phyloP scores from a whole-genome alignment of 2,113 vertebrate genomes.

The Sitta europaea region DNA sequence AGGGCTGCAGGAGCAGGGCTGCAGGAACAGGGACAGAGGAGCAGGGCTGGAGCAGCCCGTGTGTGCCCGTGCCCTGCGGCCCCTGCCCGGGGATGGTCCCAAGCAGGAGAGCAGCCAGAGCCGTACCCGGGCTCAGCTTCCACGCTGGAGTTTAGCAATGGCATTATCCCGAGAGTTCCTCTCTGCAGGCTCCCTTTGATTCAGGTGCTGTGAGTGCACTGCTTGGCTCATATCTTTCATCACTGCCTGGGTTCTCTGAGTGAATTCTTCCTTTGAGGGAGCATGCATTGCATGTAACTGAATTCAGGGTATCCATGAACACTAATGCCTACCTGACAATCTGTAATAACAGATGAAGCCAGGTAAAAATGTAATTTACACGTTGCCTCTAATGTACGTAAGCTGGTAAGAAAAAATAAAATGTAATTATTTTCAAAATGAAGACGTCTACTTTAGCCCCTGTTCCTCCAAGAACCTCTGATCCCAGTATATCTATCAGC shows the following conservation, averaged over 20 bases:
- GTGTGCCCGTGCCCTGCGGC: fast-evolving
- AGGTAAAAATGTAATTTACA: neutral
- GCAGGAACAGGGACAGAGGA: too few species aligned
- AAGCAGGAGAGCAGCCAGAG: fast-evolving
- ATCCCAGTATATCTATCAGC: neutral
- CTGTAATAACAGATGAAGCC: neutral
- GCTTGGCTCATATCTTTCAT: fast-evolving
- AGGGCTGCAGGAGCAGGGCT: too few species aligned
- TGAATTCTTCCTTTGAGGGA: neutral
- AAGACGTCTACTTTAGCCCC: neutral
- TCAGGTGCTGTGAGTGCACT: neutral
- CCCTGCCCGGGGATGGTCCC: neutral
- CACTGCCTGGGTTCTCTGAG: neutral
- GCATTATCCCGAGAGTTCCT: fast-evolving
- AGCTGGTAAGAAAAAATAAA: neutral
- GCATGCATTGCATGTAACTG: neutral
- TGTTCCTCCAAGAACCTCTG: neutral
- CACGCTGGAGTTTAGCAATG: fast-evolving
- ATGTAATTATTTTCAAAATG: neutral
- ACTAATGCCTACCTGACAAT: too few species aligned
- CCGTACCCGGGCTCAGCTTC: fast-evolving
- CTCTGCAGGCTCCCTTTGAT: neutral
- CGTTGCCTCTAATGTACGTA: neutral
- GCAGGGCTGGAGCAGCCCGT: fast-evolving
- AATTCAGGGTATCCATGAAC: neutral